Evolutionary conservation across 2,113 vertebrate species (phyloP).

Genomic region (Pterocles orientalis): DNA sequence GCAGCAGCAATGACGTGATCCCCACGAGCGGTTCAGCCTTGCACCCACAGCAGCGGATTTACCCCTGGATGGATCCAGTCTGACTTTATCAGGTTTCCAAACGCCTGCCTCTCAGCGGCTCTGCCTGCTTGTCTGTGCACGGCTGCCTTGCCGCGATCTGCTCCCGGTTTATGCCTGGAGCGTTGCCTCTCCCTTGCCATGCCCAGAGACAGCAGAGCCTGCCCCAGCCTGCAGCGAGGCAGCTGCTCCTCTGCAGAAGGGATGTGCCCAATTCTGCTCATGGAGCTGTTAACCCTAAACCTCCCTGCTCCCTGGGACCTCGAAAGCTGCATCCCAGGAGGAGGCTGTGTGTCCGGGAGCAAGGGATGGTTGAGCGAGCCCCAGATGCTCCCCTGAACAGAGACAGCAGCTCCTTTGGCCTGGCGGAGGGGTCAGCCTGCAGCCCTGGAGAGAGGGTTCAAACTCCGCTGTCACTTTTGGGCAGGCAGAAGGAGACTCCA

Average conservation of each 20-base stretch:
- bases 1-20: not conserved
- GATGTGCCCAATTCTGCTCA: not conserved
- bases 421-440: fast-evolving
- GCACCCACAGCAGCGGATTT: not conserved
- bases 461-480: not conserved
- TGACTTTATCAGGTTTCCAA: not conserved
- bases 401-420: not conserved
- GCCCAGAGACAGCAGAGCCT: not conserved
- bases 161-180: not conserved
- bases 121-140: not conserved
- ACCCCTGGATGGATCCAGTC: not conserved
- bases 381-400: not conserved
- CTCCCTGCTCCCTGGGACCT: not conserved
- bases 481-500: not conserved
- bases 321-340: not conserved
- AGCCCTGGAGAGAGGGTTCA: not conserved
- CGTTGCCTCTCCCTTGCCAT: not conserved
- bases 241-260: not conserved
- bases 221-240: not conserved
- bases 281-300: not conserved
- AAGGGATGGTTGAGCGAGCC: fast-evolving
- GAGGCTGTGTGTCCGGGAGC: not conserved
- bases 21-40: not conserved
- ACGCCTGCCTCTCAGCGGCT: not conserved
- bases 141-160: not conserved